These are phyloP conservation scores for Macrophya alboannulata DNA, from an alignment of 2,888 invertebrate genomes.

Conservation along the genomic window DNA sequence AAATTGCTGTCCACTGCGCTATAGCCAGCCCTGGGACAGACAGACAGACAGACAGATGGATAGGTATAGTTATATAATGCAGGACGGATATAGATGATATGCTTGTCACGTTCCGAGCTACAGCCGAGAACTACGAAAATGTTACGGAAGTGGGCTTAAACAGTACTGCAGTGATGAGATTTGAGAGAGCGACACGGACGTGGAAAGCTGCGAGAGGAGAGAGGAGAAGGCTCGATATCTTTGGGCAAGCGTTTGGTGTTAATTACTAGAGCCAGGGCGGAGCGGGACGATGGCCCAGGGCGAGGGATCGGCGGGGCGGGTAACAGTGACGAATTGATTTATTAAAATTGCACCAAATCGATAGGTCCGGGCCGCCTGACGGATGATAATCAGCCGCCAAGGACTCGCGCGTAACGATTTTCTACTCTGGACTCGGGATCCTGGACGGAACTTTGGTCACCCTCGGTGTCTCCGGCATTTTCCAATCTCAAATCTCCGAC, in stretches of 20 bases:
- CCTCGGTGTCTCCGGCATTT: not conserved
- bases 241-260: constrained; percentile 28
- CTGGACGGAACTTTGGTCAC: constrained; percentile 21
- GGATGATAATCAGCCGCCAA: constrained; percentile 52
- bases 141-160: not conserved
- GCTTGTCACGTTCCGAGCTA: not conserved
- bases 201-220: no score
- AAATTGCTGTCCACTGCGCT: no score
- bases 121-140: not conserved
- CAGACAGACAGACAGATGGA: not conserved
- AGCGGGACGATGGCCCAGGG: not conserved
- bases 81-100: not conserved
- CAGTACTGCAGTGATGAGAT: not conserved
- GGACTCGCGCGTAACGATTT: constrained; percentile 35
- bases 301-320: constrained; percentile 9
- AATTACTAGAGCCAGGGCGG: constrained; percentile 27
- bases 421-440: not conserved
- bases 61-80: not conserved
- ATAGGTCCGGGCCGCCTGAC: constrained; percentile 40
- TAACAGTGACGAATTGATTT: constrained; percentile 49
- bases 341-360: constrained; percentile 51
- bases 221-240: not conserved
- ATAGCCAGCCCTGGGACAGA: not conserved
- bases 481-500: constrained; percentile 13
- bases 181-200: not conserved